phyloP scores from a whole-genome alignment of 2,888 invertebrate species.

The Eristalis intricaria region DNA sequence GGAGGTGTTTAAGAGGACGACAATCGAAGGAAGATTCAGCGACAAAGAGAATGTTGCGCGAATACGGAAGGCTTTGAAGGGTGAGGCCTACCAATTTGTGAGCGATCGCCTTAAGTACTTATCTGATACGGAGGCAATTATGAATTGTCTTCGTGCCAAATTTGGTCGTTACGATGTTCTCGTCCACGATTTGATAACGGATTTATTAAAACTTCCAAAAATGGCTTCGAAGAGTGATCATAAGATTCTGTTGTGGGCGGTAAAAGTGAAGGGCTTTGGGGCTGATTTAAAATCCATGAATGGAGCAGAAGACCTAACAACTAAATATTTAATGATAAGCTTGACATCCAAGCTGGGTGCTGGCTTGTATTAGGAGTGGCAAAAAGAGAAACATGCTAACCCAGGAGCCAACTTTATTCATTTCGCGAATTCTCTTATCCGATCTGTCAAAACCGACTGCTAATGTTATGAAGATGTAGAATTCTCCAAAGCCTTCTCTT shows the following conservation, averaged over 20 bases:
- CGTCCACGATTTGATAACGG: not conserved
- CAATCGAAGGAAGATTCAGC: slow-evolving; percentile 4
- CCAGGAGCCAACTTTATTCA: not conserved
- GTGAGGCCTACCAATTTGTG: not conserved
- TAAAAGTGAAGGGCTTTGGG: slow-evolving; percentile 2
- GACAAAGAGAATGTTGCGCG: slow-evolving; percentile 4
- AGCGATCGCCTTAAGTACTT: slow-evolving; percentile 16
- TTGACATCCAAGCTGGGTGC: not conserved
- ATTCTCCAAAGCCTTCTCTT: no score
- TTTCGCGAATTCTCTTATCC: not conserved
- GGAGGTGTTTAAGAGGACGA: slow-evolving; percentile 8
- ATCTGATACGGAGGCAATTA: slow-evolving; percentile 10
- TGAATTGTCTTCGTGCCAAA: not conserved
- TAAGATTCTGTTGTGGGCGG: slow-evolving; percentile 7
- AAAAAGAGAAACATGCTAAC: not conserved
- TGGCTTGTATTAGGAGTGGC: slow-evolving; percentile 2
- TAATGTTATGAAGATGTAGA: no score
- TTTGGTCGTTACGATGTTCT: slow-evolving; percentile 16
- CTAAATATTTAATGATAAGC: slow-evolving; percentile 4
- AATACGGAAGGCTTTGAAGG: slow-evolving; percentile 3
- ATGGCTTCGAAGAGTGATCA: slow-evolving; percentile 8
- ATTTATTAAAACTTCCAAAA: slow-evolving; percentile 2
- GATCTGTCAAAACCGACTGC: no score
- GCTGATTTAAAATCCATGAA: slow-evolving; percentile 25
- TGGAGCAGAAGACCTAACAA: not conserved